Conservation (phyloP, 1,140 invertebrate genomes). For the Meloidogyne chitwoodi region DNA sequence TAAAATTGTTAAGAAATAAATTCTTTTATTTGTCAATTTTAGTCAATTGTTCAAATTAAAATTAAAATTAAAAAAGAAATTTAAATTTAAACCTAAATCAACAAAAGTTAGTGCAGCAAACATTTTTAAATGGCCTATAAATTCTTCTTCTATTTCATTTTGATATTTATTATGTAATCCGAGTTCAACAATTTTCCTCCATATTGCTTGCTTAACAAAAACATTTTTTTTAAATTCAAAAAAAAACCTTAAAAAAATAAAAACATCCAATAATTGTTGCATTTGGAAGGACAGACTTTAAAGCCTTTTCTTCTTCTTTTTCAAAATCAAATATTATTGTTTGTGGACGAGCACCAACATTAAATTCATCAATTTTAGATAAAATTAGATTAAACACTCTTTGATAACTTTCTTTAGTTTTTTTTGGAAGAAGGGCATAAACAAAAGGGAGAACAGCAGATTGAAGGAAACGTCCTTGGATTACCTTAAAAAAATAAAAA, state of each 20-base stretch:
- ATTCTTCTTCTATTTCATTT: not conserved
- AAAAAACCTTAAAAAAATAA: conserved; percentile 1
- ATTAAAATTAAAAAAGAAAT: no score
- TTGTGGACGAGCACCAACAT: not conserved
- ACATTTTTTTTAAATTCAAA: not conserved
- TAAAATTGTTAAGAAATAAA: no score
- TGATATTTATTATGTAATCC: not conserved
- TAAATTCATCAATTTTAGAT: not conserved
- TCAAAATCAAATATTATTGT: not conserved
- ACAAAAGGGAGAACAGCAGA: not conserved
- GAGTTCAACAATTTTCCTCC: no score
- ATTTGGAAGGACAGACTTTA: not conserved
- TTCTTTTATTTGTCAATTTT: no score
- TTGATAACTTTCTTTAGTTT: not conserved
- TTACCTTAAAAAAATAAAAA: not conserved
- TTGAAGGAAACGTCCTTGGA: not conserved
- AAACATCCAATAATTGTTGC: not conserved
- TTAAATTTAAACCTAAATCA: no score
- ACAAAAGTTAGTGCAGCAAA: not conserved
- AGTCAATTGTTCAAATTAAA: no score
- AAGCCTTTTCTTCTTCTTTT: not conserved
- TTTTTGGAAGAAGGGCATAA: not conserved
- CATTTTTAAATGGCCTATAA: not conserved
- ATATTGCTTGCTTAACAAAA: no score
- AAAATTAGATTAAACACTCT: not conserved